These are phyloP conservation scores for Sinocyclocheilus maitianheensis DNA, from an alignment of 2,113 vertebrate genomes.

Conservation along the genomic window DNA sequence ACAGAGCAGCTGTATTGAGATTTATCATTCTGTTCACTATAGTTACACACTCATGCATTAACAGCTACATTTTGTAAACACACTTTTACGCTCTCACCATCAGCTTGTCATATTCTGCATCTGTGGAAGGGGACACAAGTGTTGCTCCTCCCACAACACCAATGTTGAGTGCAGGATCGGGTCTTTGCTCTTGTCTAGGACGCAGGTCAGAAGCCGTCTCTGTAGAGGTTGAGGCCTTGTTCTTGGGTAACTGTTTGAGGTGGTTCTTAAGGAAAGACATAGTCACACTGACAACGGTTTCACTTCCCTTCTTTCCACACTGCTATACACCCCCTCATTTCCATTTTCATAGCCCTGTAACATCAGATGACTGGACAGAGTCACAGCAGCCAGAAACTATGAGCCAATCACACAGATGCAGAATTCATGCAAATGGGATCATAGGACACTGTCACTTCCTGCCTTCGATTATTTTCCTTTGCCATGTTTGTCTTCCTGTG, in stretches of 20 bases:
- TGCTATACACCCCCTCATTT: background rate
- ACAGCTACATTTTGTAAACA: background rate
- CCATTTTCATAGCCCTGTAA: conserved; percentile 15
- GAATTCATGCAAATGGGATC: background rate
- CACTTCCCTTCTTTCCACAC: conserved; percentile 29
- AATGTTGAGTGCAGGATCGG: conserved; percentile 17
- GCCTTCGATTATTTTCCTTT: background rate
- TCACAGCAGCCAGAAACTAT: background rate
- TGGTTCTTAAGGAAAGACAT: conserved; percentile 59
- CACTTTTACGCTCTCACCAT: conserved; percentile 66
- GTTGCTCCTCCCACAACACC: conserved; percentile 47
- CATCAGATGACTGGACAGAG: background rate
- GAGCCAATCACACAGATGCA: background rate
- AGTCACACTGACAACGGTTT: conserved; percentile 2
- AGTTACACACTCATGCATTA: background rate
- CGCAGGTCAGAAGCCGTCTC: conserved; percentile 14
- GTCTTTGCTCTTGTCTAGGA: conserved; percentile 23
- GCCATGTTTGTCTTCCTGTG: background rate
- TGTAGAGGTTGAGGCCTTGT: conserved; percentile 14
- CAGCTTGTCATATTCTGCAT: conserved; percentile 81
- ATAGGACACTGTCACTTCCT: background rate
- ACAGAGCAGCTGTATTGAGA: background rate
- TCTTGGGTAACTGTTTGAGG: conserved; percentile 65
- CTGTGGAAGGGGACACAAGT: conserved; percentile 73
- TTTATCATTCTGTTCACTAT: background rate